Conservation (phyloP, 2,797 vertebrate species). For the Brotogeris chrysoptera region DNA sequence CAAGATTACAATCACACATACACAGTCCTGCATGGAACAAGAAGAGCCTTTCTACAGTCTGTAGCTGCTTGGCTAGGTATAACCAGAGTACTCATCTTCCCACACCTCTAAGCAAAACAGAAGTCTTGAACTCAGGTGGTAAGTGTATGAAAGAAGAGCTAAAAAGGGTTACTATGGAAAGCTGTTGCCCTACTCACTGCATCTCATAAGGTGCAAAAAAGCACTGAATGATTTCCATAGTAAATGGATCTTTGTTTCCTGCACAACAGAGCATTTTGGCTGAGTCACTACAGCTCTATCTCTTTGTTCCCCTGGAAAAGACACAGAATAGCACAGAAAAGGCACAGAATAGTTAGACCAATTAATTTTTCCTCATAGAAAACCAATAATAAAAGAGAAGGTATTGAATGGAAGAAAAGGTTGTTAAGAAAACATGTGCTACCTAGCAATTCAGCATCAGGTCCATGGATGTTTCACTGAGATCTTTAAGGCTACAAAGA, state of each 20-base stretch:
- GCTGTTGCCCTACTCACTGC: not conserved
- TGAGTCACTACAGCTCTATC: not conserved
- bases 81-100: not conserved
- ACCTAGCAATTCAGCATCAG: not conserved
- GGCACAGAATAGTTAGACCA: not conserved
- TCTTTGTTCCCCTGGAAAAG: constrained; percentile 12
- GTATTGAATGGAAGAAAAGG: not conserved
- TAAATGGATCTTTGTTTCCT: not conserved
- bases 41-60: not conserved
- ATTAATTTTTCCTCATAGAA: not conserved
- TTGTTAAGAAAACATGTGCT: not conserved
- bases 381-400: not conserved
- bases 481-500: not conserved
- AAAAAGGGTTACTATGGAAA: not conserved
- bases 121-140: not conserved
- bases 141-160: fast-evolving
- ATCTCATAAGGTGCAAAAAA: not conserved
- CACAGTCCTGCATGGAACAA: not conserved
- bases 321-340: not conserved
- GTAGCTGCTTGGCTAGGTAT: not conserved
- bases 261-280: not conserved
- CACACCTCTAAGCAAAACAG: not conserved
- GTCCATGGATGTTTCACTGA: not conserved
- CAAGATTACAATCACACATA: not conserved
- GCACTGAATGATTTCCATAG: not conserved